Evolutionary conservation across 2,888 invertebrate species (phyloP).

Genomic region (Automeris io): DNA sequence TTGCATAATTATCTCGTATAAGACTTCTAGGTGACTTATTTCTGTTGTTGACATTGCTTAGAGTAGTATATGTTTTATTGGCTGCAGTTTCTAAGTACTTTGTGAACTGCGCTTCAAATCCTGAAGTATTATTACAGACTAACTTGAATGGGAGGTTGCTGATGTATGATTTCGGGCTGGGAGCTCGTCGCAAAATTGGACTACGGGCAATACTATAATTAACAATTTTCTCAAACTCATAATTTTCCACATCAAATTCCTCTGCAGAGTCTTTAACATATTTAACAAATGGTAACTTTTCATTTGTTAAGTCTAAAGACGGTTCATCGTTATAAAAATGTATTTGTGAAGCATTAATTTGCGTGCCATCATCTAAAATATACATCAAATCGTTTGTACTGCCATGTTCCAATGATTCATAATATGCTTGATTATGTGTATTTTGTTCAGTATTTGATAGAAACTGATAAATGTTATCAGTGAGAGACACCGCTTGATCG

Average conservation of each 20-base stretch:
- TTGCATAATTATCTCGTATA: conserved; percentile 36
- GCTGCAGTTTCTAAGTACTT: conserved; percentile 50
- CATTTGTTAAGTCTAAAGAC: conserved; percentile 48
- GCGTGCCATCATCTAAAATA: conserved; percentile 63
- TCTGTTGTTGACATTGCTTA: conserved; percentile 36
- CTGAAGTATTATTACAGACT: conserved; percentile 51
- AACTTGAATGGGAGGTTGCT: conserved; percentile 60
- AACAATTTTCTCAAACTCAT: conserved; percentile 30
- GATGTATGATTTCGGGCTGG: conserved; percentile 48
- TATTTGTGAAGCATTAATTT: conserved; percentile 66
- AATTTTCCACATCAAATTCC: conserved; percentile 25
- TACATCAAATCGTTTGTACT: conserved; percentile 42
- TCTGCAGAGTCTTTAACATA: conserved; percentile 36
- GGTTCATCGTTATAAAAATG: conserved; percentile 69
- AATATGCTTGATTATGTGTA: conserved; percentile 24
- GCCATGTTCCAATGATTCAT: conserved; percentile 32
- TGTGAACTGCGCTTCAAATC: conserved; percentile 58
- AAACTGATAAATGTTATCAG: conserved; percentile 61
- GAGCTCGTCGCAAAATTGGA: conserved; percentile 42
- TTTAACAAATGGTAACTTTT: conserved; percentile 59
- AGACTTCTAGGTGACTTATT: conserved; percentile 53
- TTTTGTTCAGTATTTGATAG: conserved; percentile 44
- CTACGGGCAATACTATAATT: conserved; percentile 54
- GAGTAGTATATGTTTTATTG: conserved; percentile 42
- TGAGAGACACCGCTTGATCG: conserved; percentile 51